Conservation (phyloP, 2,113 vertebrate species). For the Hirundichthys speculiger region DNA sequence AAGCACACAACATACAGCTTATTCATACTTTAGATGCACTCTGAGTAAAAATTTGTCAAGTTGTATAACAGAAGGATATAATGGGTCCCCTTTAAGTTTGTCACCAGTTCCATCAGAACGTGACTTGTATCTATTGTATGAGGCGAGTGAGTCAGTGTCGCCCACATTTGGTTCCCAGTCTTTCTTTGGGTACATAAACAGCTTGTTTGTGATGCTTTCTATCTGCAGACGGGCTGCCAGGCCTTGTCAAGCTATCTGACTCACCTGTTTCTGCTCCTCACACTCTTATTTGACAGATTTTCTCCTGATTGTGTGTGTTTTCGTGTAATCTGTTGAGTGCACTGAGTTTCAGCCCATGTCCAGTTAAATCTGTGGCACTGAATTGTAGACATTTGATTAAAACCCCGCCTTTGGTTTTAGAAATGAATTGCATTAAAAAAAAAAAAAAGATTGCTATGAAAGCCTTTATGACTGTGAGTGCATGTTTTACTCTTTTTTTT, state of each 20-base stretch:
- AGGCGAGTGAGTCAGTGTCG: conserved; percentile 41
- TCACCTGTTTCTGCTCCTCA: conserved; percentile 47
- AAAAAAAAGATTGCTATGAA: no score
- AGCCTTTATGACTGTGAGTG: not conserved
- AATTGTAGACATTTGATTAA: not conserved
- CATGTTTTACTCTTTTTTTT: not conserved
- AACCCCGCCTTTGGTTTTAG: not conserved
- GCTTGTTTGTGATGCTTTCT: conserved; percentile 56
- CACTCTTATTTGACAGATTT: conserved; percentile 51
- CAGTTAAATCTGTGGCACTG: not conserved
- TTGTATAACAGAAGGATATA: no score
- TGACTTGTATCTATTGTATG: conserved; percentile 19
- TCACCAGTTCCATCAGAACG: conserved; percentile 25
- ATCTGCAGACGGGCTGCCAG: conserved; percentile 23
- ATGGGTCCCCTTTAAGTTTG: conserved; percentile 1
- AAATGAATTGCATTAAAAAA: no score
- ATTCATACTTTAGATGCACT: no score
- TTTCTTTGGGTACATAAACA: conserved; percentile 52
- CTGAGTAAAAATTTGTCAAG: no score
- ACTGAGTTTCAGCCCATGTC: not conserved
- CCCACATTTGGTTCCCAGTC: conserved; percentile 43
- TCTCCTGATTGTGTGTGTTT: conserved; percentile 35
- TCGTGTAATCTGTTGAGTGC: conserved; percentile 46
- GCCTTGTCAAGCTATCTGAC: conserved; percentile 52
- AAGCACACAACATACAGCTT: no score